Evolutionary conservation across 2,113 vertebrate genomes (phyloP), one percentile per base, ranked within the genome.

Genomic region (Eupsittula cactorum): DNA sequence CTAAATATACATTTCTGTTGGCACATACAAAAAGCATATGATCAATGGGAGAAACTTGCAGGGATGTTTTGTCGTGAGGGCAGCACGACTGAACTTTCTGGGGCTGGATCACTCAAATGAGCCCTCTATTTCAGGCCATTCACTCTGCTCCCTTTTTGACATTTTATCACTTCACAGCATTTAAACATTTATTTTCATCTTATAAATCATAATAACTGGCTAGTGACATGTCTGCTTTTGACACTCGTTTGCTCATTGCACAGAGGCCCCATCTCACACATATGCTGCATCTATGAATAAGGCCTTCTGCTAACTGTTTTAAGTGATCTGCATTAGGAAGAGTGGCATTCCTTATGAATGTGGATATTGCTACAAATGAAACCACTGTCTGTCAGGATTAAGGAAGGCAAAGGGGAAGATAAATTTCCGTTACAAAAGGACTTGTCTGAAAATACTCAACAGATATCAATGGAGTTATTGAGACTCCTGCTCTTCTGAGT

Each of bases 1-100:
- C 86, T 81, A 95, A 95, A 86, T 94, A 53, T 62, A 55, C 59
- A 50, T 95, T 95, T 95, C 42, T 95, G 44, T 89, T 83, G 74
- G 91, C 86, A 93, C 91, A 62, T 71, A 71, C 87, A 73, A 67
- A 91, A 96, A 82, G 62, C 63, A 21, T n/a, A 39, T 70, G 95
- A 82, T 96, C 90, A 55, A 76, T 83, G 83, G 84, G 60, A 68
- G 65, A 69, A 88, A 17, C 70, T 42, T 35, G 59, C 46, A 19
- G 77, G 82, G 71, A 28, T 81, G 69, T 80, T 73, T 44, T 90
- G 67, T 46, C 79, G 73, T 47, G 81, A 90, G 76, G 86, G 75
- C 55, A 64, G 73, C 59, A 35, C 10, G 37, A 42, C 31, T 76
- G 70, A 82, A 82, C 85, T 76, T 89, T 23, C 50, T 64, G 55